These are phyloP conservation scores for Madoqua kirkii DNA, from an alignment of 2,113 vertebrate species.

Conservation along the genomic window DNA sequence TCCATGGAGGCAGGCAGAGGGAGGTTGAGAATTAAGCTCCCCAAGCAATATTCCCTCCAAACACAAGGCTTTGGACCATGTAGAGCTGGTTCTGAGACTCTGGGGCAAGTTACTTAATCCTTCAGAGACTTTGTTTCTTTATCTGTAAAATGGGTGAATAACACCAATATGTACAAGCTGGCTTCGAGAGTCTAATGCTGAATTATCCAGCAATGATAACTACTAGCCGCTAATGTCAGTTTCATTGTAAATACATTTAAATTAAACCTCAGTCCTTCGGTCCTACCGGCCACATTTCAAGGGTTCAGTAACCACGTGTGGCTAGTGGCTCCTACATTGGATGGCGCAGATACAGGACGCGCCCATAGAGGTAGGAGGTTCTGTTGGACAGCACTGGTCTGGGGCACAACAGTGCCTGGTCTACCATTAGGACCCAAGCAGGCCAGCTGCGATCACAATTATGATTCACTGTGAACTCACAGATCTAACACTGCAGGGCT, in stretches of 20 bases:
- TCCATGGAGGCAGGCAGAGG: accelerated
- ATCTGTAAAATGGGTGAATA: background rate
- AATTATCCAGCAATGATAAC: too few relatives aligned
- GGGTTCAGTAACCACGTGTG: background rate
- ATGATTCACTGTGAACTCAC: background rate
- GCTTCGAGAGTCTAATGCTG: background rate
- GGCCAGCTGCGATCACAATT: background rate
- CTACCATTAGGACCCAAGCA: background rate
- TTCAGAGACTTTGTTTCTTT: background rate
- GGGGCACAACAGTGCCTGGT: accelerated
- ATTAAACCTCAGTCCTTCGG: background rate
- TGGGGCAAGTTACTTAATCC: background rate
- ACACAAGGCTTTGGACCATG: background rate
- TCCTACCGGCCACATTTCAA: background rate
- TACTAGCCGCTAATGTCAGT: background rate
- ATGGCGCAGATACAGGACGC: accelerated
- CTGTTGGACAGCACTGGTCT: too few relatives aligned
- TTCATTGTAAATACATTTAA: background rate
- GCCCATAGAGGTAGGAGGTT: accelerated
- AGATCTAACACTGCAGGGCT: background rate
- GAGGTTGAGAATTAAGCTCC: background rate
- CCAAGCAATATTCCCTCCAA: background rate
- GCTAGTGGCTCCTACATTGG: background rate
- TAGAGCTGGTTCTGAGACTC: background rate
- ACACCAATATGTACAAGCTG: background rate